Evolutionary conservation across 2,888 invertebrate species (phyloP), one percentile per base, ranked within the genome.

Genomic region (Dilophus febrilis): DNA sequence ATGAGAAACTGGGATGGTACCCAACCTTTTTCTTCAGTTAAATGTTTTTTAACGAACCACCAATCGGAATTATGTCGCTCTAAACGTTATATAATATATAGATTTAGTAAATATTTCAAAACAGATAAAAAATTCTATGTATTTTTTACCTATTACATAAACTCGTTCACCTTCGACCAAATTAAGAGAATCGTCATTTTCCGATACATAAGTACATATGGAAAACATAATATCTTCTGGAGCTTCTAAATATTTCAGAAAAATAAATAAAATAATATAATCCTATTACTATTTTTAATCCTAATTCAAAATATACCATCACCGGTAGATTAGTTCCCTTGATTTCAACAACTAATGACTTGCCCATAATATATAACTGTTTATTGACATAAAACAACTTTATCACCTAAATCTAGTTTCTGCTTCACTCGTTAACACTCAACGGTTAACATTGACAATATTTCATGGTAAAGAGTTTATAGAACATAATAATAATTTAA

Each of bases 21-120:
- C 82, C 86, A 88, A 43, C 91, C 91, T 51, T 82, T 85, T 63
- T 91, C 88, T 57, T 86, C 82, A 0, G 88, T 88, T 19, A 88
- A 66, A 57, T 84, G 78, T 59, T 91, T 91, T 50, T 77, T 77
- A 1, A 91, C 85, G 54, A 82, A 85, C 88, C 90, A 91, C 88
- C 90, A 90, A 56, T 90, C 90, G 39, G 78, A 72, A 57, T 85
- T 85, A 37, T 82, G 79, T 39, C 79, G 80, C 62, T 85, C 83
- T 71, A 61, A 29, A 22, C 13, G 32, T 18, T 12, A 17, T 12
- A 32, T 29, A 41, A 31, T 2, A 27, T 30, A 35, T 33, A 29
- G 12, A 32, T 12, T 35, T 22, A 38, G 17, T 40, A 13, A n/a
- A n/a, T n/a, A 19, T 10, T 34, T 34, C 4, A 11, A 22, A 26